Evolutionary conservation across 2,888 invertebrate species (phyloP), one percentile per base, ranked within the genome.

Genomic region (Parnassius apollo): DNA sequence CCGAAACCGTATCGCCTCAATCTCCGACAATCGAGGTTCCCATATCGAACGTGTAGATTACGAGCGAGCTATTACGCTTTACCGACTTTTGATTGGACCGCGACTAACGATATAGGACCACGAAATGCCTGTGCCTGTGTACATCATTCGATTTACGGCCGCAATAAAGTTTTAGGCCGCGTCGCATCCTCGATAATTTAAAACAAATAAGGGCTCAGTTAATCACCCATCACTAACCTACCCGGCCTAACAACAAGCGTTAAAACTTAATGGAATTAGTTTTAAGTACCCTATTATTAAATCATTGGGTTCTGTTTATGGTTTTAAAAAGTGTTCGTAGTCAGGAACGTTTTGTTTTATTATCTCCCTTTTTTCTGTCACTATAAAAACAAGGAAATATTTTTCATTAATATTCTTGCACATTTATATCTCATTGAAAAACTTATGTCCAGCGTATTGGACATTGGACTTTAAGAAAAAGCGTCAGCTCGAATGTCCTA

Each of bases 61-160:
- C 85, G 79, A 82, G 77, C 80, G 79, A 78, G 79, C 85, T 78
- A 88, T 89, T 85, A 88, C 79, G 75, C 75, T 90, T 90, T 88
- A 88, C 83, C 85, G 85, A 79, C 74, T 75, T 91, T 85, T 85
- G 88, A 90, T 89, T 88, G 84, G 83, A 76, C 78, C 81, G 81
- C 74, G 77, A 83, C 86, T 84, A 88, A 89, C 86, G 82, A 85
- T 81, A 83, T 75, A 76, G 78, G 78, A 82, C 81, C 88, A 88
- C 88, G 89, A 75, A 83, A 82, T 75, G 73, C 71, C 71, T 67
- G 79, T 35, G 35, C 35, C 35, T 35, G 35, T 35, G 35, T 50
- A 22, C 53, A 53, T 13, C 74, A 69, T 71, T 78, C 79, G 80
- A 88, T 91, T 91, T 91, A 90, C 82, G 83, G 83, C 72, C 69